These are phyloP conservation scores for Crossocerus cetratus DNA, from an alignment of 2,888 invertebrate species.

Conservation along the genomic window DNA sequence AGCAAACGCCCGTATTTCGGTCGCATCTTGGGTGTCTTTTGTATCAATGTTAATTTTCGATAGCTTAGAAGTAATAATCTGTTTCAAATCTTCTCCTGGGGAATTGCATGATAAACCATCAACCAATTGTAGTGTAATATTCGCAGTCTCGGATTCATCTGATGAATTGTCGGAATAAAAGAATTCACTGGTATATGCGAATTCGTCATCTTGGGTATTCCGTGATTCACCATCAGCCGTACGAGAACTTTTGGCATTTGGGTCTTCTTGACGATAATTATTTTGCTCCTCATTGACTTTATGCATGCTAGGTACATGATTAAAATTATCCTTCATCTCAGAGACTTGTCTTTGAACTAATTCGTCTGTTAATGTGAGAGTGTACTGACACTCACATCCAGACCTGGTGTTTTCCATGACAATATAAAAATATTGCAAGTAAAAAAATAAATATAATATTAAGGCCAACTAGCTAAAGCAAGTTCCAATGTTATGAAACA, in stretches of 20 bases:
- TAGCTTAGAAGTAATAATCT: neutral
- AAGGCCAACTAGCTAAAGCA: neutral
- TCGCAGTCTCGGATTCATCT: slow-evolving; percentile 58
- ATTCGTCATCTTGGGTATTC: slow-evolving; percentile 54
- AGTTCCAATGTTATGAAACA: too few relatives aligned
- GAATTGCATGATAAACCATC: slow-evolving; percentile 15
- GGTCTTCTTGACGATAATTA: too few relatives aligned
- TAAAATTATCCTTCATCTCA: slow-evolving; percentile 34
- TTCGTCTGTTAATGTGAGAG: slow-evolving; percentile 27
- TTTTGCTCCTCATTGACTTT: slow-evolving; percentile 44
- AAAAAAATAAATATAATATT: neutral
- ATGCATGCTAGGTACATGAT: slow-evolving; percentile 40
- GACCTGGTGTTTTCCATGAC: slow-evolving; percentile 1
- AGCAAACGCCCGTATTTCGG: neutral
- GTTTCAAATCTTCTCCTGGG: neutral
- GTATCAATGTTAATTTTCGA: neutral
- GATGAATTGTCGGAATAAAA: slow-evolving; percentile 62
- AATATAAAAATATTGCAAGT: neutral
- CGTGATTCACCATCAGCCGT: slow-evolving; percentile 6
- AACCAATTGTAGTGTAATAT: slow-evolving; percentile 56
- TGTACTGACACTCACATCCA: slow-evolving; percentile 38
- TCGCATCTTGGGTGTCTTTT: neutral
- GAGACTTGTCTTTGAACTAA: slow-evolving; percentile 28
- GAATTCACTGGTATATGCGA: slow-evolving; percentile 64
- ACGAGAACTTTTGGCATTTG: slow-evolving; percentile 6